Evolutionary conservation across 2,797 vertebrate species (phyloP).

Genomic region (Chaunax sp.): DNA sequence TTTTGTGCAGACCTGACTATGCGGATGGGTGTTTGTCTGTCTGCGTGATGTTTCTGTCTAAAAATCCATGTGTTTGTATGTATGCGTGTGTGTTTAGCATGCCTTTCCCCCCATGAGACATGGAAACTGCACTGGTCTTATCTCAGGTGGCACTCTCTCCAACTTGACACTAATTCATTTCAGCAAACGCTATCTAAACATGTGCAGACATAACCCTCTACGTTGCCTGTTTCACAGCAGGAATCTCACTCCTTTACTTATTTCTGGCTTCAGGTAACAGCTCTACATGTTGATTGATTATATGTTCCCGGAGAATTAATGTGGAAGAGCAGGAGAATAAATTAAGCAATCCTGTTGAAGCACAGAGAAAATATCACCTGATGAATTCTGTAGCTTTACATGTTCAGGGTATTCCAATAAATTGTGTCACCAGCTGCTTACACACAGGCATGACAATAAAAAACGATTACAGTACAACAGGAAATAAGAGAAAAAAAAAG

Average conservation of each 20-base stretch:
- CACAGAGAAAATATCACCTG: not conserved
- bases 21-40: not conserved
- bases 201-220: constrained; percentile 2
- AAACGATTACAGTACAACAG: not conserved
- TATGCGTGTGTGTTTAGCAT: constrained; percentile 14
- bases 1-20: too few species aligned
- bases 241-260: constrained; percentile 11
- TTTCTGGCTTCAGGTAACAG: constrained; percentile 26
- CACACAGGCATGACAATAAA: not conserved
- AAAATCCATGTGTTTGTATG: not conserved
- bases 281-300: constrained; percentile 45
- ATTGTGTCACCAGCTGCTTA: not conserved
- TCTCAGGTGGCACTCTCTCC: constrained; percentile 30
- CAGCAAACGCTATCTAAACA: constrained; percentile 54
- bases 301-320: constrained; percentile 28
- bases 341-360: constrained; percentile 9
- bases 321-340: constrained; percentile 31
- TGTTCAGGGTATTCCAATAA: not conserved
- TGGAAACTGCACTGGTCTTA: constrained; percentile 31
- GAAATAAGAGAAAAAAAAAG: not conserved
- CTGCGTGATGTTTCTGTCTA: too few species aligned
- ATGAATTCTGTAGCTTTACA: not conserved
- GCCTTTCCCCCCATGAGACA: constrained; percentile 23
- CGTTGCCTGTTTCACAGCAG: constrained; percentile 16
- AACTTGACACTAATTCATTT: constrained; percentile 38